A percentile compares a stretch with the other conserved stretches of the same genome.
Conservation (phyloP, 2,888 invertebrate genomes). For the Hedychridium roseum region DNA sequence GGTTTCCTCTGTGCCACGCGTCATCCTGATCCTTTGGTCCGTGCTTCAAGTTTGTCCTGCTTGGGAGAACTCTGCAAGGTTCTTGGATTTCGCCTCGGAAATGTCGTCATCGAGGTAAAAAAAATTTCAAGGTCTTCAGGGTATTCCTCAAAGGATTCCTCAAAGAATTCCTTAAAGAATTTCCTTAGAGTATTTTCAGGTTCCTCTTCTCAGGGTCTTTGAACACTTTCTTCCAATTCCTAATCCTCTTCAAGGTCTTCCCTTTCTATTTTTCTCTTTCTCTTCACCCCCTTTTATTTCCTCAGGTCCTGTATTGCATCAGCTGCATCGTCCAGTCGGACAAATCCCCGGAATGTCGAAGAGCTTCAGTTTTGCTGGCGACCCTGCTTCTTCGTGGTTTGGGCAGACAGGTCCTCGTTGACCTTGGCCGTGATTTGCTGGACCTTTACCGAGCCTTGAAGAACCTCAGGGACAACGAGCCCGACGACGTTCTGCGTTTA, state of each 20-base stretch:
- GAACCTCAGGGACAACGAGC: conserved; percentile 71
- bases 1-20: conserved; percentile 75
- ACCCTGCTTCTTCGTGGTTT: conserved; percentile 78
- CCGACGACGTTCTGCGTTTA: conserved; percentile 73
- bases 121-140: too few relatives aligned
- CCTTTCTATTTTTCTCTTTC: too few relatives aligned
- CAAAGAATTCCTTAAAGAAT: too few relatives aligned
- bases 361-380: conserved; percentile 82
- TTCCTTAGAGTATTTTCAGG: too few relatives aligned
- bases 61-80: conserved; percentile 82
- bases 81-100: conserved; percentile 77
- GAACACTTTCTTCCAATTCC: too few relatives aligned
- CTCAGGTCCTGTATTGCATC: conserved; percentile 78
- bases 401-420: conserved; percentile 73
- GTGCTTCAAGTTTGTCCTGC: conserved; percentile 85
- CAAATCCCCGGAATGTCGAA: conserved; percentile 75
- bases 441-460: conserved; percentile 78
- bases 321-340: conserved; percentile 76
- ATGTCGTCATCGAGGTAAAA: conserved; percentile 79
- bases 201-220: too few relatives aligned
- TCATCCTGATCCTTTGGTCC: conserved; percentile 76
- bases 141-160: too few relatives aligned
- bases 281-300: too few relatives aligned
- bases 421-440: conserved; percentile 73
- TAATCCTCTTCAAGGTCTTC: too few relatives aligned